Evolutionary conservation across 2,113 vertebrate species (phyloP), one percentile per base, ranked within the genome.

Genomic region (Boleophthalmus pectinirostris): DNA sequence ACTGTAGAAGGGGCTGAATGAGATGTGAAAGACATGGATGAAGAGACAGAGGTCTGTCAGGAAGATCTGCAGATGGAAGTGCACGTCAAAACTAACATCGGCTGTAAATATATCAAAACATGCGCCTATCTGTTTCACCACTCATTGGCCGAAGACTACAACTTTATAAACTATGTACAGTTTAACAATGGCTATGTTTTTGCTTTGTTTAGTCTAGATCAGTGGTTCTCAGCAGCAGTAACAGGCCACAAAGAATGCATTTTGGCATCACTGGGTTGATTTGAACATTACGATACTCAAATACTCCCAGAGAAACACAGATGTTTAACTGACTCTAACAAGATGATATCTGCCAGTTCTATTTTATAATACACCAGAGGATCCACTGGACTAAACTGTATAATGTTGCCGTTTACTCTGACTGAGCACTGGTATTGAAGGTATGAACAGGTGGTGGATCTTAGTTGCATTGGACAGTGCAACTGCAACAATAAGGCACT

Each of bases 401-500:
- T 49, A 79, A 72, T 12, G 11, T 69, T 69, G 25, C 23, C 25
- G 66, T 77, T 64, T 63, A 43, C 10, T 10, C 57, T 68, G 20
- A 46, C 70, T 80, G 25, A 83, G 80, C 78, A 73, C 72, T 61
- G 18, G 53, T 38, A 66, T 25, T 53, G n/a, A 23, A 23, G 65
- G 78, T 69, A 46, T 70, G 64, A 49, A 84, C 73, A 80, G 75
- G 66, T 73, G 46, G 70, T 80, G 58, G 83, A 82, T 74, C 75
- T 84, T 61, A 69, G 78, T 43, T 81, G 83, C 87, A 69, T 84
- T 69, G 74, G 74, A 86, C 78, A 73, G 72, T 79, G 85, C 84
- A 89, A 83, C 88, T 81, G 80, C 77, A 77, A 38, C 65, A 69
- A 85, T 93, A 93, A 93, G 93, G 93, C 92, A 94, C 92, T 88